Base-by-base conservation (phyloP, 2,113 vertebrate genomes). In the Mustela nigripes region DNA sequence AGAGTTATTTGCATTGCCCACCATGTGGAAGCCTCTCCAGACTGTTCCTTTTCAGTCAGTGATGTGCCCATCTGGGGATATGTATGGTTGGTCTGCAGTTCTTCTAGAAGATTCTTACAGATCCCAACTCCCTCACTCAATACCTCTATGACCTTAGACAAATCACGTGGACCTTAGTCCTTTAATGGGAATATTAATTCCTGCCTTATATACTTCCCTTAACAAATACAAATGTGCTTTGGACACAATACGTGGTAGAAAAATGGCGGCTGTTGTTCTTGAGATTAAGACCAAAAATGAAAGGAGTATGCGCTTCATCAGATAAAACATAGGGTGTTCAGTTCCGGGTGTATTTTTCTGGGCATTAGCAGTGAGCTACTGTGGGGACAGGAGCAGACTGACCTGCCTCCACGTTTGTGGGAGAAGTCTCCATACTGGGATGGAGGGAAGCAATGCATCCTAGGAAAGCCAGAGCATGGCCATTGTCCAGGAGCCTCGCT, bases 1-100 rank as follows among this genome's bases (percentile, higher is more conserved):
- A 33, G 22, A 42, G 12, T 12, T 39, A 3, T 81, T 7, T 33
- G 11, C 26, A 2, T 28, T 5, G 18, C 10, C 71, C 12, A 24
- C 22, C 1, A 0, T 0, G 15, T 9, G 26, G 39, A 74, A 71
- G 24, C 18, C 48, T 84, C 14, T 48, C 45, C 1, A 0, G 11
- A 62, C 4, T 36, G 42, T 50, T 58, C 71, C n/a, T 45, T 8
- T 5, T 6, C 2, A 5, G 7, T 71, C 1, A 4, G 11, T 4
- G 4, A n/a, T 19, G 26, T 1, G 18, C 15, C 63, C 86, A 28
- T 24, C 15, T 15, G 73, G 60, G 63, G 14, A 11, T 28, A 2
- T 28, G 16, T 50, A 1, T 9, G 2, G 39, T 1, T 33, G 39
- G 67, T 18, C 48, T 11, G 4, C 11, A 9, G 1, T 56, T 95